Base-by-base conservation (phyloP, 2,797 vertebrate genomes). In the Hapalemur alaotrensis region DNA sequence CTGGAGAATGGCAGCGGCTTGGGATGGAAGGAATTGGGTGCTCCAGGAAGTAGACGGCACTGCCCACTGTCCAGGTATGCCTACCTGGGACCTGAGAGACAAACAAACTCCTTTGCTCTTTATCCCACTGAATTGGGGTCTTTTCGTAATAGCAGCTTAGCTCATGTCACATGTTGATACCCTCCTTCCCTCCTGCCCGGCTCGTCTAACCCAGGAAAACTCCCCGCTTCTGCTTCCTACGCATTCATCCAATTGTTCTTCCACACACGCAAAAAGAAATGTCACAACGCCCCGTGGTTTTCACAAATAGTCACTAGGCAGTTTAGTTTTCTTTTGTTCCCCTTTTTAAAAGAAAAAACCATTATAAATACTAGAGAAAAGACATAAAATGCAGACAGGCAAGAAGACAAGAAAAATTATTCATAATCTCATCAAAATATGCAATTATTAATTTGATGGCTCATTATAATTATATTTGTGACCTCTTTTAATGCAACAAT, bases 371-470 rank as follows among this genome's bases (percentile, higher is more conserved):
- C 4, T 54, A 4, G 4, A 28, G 35, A 50, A 75, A 87, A 76
- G 52, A 52, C 22, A 89, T 32, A 76, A 85, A 91, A 70, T 54
- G 30, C 43, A 61, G 57, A 57, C 14, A 54, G 32, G 7, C 12
- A 80, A 72, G 52, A n/a, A 57, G 32, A n/a, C 17, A 46, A 73
- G 57, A 75, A 86, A 88, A 73, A 46, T 32, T 8, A 75, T 46
- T 52, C 23, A 59, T 46, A 52, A 79, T 79, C 35, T 84, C 73
- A 90, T n/a, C 4, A 80, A 92, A 85, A 52, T 43, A 63, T 10
- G 15, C 25, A 86, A 32, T 86, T 76, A 75, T 48, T 72, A 65
- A 73, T 41, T 72, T 73, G 67, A 15, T 25, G 30, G 20, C 18
- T 67, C 35, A 46, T 41, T 12, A 46, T 84, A 70, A 57, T 52